Evolutionary conservation across 2,797 vertebrate species (phyloP).

Genomic region (Trachops cirrhosus): DNA sequence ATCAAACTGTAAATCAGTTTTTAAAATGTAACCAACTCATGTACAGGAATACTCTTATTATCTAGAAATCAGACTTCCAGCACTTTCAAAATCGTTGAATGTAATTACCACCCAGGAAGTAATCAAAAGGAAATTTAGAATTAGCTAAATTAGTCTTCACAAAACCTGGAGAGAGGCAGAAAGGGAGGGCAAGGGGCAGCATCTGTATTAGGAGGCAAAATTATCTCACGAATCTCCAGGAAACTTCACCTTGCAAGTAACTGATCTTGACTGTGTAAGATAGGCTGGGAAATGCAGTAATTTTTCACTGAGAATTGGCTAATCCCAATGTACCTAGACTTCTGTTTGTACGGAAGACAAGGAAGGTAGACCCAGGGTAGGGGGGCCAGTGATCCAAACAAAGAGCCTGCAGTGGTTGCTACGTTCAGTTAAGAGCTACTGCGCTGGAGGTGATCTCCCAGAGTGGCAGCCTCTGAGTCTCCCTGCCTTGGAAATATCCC

Average conservation of each 20-base stretch:
- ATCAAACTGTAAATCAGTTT: background rate
- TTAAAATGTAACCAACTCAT: background rate
- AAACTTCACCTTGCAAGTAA: background rate
- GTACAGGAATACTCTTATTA: background rate
- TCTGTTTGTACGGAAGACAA: background rate
- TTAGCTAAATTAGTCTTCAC: background rate
- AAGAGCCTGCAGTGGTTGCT: background rate
- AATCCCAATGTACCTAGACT: background rate
- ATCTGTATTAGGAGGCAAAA: background rate
- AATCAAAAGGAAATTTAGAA: background rate
- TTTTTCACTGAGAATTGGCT: background rate
- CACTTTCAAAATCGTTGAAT: background rate
- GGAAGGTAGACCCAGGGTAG: background rate
- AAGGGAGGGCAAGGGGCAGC: background rate
- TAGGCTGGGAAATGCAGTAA: background rate
- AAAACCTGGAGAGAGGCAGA: background rate
- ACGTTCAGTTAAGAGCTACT: background rate
- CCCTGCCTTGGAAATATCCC: background rate
- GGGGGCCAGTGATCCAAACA: background rate
- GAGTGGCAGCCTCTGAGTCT: background rate
- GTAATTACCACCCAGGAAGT: background rate
- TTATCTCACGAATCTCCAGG: background rate
- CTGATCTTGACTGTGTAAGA: background rate
- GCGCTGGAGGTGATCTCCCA: background rate
- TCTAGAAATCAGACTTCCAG: background rate